phyloP scores from a whole-genome alignment of 2,888 invertebrate species.

The Leptodirus hochenwartii region DNA sequence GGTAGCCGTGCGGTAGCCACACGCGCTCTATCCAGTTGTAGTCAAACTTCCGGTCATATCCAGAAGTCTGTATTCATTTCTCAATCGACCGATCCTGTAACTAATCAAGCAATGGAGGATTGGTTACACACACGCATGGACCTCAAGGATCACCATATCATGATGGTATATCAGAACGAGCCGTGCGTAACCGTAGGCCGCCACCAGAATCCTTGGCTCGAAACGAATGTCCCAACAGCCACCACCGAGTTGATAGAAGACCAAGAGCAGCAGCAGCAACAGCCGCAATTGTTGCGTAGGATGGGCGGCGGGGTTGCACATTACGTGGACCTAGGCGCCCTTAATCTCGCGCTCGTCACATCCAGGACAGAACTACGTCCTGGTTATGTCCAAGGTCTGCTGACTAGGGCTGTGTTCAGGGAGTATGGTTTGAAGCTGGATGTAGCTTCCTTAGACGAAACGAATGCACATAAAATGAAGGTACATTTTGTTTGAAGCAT shows the following conservation, averaged over 20 bases:
- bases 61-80: constrained; percentile 84
- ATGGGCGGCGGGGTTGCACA: constrained; percentile 92
- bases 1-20: no score
- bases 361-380: constrained; percentile 66
- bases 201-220: constrained; percentile 93
- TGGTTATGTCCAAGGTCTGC: constrained; percentile 68
- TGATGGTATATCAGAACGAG: constrained; percentile 84
- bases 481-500: no score
- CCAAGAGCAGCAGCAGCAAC: constrained; percentile 36
- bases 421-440: constrained; percentile 55
- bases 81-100: constrained; percentile 75
- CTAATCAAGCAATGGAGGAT: constrained; percentile 89
- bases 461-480: no score
- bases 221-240: constrained; percentile 53
- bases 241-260: no score
- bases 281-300: constrained; percentile 67
- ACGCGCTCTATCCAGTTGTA: no score
- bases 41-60: no score
- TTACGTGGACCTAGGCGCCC: constrained; percentile 85
- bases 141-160: constrained; percentile 62
- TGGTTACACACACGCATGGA: constrained; percentile 85
- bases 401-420: constrained; percentile 64
- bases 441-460: no score
- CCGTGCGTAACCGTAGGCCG: constrained; percentile 92
- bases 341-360: constrained; percentile 85